Percentiles rank a stretch among this genome's conserved stretches.
Evolutionary conservation across 2,888 invertebrate species (phyloP).

Genomic region (Drosophila nr. perissopoda): DNA sequence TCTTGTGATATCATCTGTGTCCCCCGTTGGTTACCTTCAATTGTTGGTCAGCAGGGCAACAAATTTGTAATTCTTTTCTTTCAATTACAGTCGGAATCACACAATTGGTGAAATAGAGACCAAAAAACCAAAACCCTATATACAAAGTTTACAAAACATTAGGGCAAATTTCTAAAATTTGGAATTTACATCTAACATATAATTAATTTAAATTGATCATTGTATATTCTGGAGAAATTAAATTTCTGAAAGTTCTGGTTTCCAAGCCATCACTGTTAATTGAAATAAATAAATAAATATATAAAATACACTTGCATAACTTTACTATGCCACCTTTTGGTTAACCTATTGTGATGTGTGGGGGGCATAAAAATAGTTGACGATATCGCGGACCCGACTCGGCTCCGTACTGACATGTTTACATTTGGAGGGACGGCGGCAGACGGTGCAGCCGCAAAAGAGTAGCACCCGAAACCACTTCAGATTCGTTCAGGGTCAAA

Average conservation of each 20-base stretch:
- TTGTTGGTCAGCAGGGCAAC: conserved; percentile 23
- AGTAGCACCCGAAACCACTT: conserved; percentile 66
- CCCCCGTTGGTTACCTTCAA: conserved; percentile 12
- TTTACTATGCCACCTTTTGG: conserved; percentile 8
- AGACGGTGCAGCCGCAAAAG: conserved; percentile 22
- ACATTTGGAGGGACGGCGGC: conserved; percentile 33
- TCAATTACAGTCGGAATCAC: conserved; percentile 35
- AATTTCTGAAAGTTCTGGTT: not conserved
- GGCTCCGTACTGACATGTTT: conserved; percentile 55
- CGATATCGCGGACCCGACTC: conserved; percentile 13
- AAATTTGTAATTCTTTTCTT: conserved; percentile 47
- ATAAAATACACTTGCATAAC: not conserved
- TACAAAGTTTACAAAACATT: not conserved
- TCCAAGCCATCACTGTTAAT: too few species aligned
- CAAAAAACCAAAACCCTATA: not conserved
- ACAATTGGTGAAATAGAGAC: not conserved
- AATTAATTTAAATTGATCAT: too few species aligned
- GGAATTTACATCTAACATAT: too few species aligned
- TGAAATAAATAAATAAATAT: too few species aligned
- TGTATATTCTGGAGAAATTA: too few species aligned
- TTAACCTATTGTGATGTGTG: conserved; percentile 6
- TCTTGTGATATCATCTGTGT: conserved; percentile 11
- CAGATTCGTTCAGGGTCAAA: conserved; percentile 80
- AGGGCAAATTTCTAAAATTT: too few species aligned
- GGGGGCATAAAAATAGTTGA: conserved; percentile 46